Conservation (phyloP, 2,113 vertebrate species). For the Dolichallabes microphthalmus region DNA sequence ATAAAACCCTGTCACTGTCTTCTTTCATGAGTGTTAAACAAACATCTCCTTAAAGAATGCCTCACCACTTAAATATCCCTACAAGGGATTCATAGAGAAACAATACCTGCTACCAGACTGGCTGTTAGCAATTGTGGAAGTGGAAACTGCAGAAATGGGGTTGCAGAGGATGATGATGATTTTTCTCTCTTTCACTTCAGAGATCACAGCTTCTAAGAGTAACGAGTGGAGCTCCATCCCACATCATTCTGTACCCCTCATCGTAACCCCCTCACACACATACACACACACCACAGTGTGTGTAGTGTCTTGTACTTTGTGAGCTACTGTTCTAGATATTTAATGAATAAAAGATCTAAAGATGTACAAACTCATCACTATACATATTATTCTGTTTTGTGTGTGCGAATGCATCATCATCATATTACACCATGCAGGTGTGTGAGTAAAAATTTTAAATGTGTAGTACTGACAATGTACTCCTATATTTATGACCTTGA, state of each 20-base stretch:
- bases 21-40: no score
- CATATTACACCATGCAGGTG: background rate
- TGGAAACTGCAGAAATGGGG: background rate
- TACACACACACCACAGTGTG: background rate
- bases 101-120: no score
- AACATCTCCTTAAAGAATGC: no score
- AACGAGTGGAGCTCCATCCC: constrained; percentile 26
- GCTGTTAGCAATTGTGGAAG: no score
- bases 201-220: constrained; percentile 63
- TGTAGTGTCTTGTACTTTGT: constrained; percentile 8
- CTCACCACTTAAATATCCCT: no score
- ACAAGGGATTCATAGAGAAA: no score
- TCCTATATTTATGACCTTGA: constrained; percentile 3
- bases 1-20: no score
- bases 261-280: background rate
- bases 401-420: background rate
- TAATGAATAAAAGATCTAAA: background rate
- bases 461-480: background rate
- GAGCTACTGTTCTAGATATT: background rate
- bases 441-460: background rate
- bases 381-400: background rate
- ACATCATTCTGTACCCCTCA: constrained; percentile 56
- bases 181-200: constrained; percentile 42
- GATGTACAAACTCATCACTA: background rate
- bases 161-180: background rate